These are phyloP conservation scores for Amblyopsis hoosieri DNA, from an alignment of 2,797 vertebrate species.

Conservation along the genomic window DNA sequence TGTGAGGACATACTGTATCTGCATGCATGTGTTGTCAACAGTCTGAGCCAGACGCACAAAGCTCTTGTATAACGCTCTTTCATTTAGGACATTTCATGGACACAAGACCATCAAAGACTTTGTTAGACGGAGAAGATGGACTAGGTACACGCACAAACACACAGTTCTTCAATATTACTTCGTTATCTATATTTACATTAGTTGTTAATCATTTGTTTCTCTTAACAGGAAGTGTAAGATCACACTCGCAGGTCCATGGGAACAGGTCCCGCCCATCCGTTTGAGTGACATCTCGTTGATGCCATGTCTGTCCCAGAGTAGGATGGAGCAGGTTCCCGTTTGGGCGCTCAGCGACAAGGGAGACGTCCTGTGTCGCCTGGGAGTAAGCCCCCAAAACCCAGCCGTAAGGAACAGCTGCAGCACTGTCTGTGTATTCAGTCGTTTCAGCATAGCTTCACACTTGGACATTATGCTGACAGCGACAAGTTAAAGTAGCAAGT, in stretches of 20 bases:
- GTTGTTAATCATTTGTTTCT: background rate
- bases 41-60: background rate
- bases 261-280: constrained; percentile 86
- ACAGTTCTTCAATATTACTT: background rate
- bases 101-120: constrained; percentile 98
- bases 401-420: constrained; percentile 75
- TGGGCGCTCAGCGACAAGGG: constrained; percentile 97
- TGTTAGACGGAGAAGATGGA: constrained; percentile 91
- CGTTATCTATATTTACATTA: background rate
- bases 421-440: background rate
- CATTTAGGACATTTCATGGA: constrained; percentile 88
- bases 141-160: constrained; percentile 76
- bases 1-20: background rate
- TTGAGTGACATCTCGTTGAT: constrained; percentile 91
- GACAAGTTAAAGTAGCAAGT: too few relatives aligned
- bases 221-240: constrained; percentile 90
- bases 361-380: constrained; percentile 92
- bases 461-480: too few relatives aligned
- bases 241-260: constrained; percentile 88
- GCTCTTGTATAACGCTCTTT: constrained; percentile 5
- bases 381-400: constrained; percentile 82
- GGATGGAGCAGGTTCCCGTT: constrained; percentile 81
- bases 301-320: constrained; percentile 79
- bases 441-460: too few relatives aligned
- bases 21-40: background rate